These are phyloP conservation scores for Orgyia antiqua DNA, from an alignment of 2,888 invertebrate genomes.

Conservation along the genomic window DNA sequence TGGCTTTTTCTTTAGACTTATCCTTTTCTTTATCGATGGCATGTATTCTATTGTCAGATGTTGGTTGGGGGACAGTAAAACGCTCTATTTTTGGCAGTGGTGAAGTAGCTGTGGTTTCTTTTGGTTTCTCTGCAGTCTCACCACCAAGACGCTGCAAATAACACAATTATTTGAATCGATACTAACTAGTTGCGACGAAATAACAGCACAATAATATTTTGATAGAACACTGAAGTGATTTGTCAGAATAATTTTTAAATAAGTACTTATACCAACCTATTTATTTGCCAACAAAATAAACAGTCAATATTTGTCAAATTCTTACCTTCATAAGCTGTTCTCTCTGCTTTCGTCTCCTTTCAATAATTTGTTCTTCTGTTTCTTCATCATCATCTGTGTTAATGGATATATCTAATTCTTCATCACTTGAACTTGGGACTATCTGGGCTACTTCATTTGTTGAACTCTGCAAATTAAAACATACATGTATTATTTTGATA, in stretches of 20 bases:
- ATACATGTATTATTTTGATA: too few relatives aligned
- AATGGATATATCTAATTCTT: constrained; percentile 85
- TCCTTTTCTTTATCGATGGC: constrained; percentile 3
- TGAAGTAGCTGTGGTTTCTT: constrained; percentile 3
- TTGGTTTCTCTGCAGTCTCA: constrained; percentile 14
- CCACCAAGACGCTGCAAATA: constrained; percentile 34
- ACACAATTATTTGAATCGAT: too few relatives aligned
- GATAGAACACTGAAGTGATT: too few relatives aligned
- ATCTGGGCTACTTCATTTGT: constrained; percentile 87
- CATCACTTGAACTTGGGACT: constrained; percentile 83
- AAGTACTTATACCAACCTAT: too few relatives aligned
- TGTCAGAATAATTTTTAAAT: too few relatives aligned
- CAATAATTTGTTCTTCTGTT: constrained; percentile 95
- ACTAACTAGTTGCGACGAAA: too few relatives aligned
- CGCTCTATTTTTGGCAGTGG: background rate
- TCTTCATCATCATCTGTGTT: constrained; percentile 91
- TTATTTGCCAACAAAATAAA: too few relatives aligned
- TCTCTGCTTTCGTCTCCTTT: constrained; percentile 89
- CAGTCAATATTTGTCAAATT: too few relatives aligned
- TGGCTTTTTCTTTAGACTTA: background rate
- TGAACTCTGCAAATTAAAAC: constrained; percentile 81
- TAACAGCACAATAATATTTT: too few relatives aligned
- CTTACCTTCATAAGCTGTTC: constrained; percentile 90
- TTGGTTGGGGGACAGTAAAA: background rate
- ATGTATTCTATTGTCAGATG: background rate